Evolutionary conservation across 2,888 invertebrate genomes (phyloP), one percentile per base, ranked within the genome.

Genomic region (Napeogenes sylphis): DNA sequence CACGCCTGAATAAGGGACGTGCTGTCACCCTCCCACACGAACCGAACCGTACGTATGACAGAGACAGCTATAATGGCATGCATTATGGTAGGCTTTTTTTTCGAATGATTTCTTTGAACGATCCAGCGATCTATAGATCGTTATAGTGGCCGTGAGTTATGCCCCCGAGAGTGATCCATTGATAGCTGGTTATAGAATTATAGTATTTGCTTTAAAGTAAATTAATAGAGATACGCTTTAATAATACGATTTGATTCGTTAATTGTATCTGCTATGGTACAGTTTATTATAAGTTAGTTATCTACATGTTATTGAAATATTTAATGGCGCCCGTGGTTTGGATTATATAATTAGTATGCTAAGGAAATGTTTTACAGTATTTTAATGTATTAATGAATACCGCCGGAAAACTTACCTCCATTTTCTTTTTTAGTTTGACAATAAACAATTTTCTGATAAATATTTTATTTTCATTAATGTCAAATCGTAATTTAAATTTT

Each of bases 101-200:
- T 86, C 84, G 80, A 70, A 81, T 83, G 82, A 87, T 85, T 87
- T 85, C 87, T 86, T 84, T 87, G 87, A 88, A 86, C 79, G 82
- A 81, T 82, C 80, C 73, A 74, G 67, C 73, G 70, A 84, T 84
- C 80, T 84, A 85, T 85, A 87, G 85, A 84, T 82, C 82, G 73
- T 79, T 84, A 83, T 80, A 81, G 78, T 72, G 68, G 65, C 70
- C 74, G 89, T 90, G 90, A 90, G 81, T 85, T 90, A 90, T 89
- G 89, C 77, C 64, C 66, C 70, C 70, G 77, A 70, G 71, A 68
- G 69, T 75, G 76, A 79, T 78, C 77, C 82, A 82, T 81, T 84
- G 84, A 85, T 78, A 77, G 67, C 68, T 63, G 70, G 65, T 70
- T 71, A 75, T 74, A 70, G 75, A 78, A 76, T 79, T 78, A 78